These are phyloP conservation scores for Caenorhabditis angaria DNA, from an alignment of 2,888 invertebrate species.

Conservation along the genomic window DNA sequence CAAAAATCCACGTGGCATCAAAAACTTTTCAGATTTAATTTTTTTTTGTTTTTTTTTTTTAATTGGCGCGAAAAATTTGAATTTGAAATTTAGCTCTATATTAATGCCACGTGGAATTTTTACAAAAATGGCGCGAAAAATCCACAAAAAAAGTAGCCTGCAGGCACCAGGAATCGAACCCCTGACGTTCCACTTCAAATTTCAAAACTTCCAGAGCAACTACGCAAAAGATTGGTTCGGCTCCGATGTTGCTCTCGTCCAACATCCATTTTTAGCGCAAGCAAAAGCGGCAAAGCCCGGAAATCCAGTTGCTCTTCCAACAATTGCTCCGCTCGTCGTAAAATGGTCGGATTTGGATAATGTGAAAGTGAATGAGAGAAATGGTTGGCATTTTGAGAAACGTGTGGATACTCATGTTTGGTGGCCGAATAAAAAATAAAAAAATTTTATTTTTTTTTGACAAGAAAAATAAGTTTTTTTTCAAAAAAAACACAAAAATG, in stretches of 20 bases:
- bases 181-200: too few relatives aligned
- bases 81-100: too few relatives aligned
- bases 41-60: too few relatives aligned
- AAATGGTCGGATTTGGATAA: conserved; percentile 59
- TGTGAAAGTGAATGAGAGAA: conserved; percentile 59
- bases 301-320: conserved; percentile 62
- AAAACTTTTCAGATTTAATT: too few relatives aligned
- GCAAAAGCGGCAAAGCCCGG: conserved; percentile 57
- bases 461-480: not conserved
- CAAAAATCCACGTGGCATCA: too few relatives aligned
- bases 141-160: too few relatives aligned
- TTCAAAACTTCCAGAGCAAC: conserved; percentile 45
- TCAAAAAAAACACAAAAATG: too few relatives aligned
- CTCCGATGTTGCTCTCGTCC: conserved; percentile 59
- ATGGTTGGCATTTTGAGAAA: conserved; percentile 65
- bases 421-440: conserved; percentile 59
- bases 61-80: too few relatives aligned
- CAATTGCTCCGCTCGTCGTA: conserved; percentile 60
- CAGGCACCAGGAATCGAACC: too few relatives aligned
- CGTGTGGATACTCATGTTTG: conserved; percentile 64
- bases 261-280: conserved; percentile 54
- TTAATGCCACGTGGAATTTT: too few relatives aligned
- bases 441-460: not conserved
- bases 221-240: conserved; percentile 63
- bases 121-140: too few relatives aligned